Conservation (phyloP, 2,797 vertebrate species). For the Choloepus didactylus region DNA sequence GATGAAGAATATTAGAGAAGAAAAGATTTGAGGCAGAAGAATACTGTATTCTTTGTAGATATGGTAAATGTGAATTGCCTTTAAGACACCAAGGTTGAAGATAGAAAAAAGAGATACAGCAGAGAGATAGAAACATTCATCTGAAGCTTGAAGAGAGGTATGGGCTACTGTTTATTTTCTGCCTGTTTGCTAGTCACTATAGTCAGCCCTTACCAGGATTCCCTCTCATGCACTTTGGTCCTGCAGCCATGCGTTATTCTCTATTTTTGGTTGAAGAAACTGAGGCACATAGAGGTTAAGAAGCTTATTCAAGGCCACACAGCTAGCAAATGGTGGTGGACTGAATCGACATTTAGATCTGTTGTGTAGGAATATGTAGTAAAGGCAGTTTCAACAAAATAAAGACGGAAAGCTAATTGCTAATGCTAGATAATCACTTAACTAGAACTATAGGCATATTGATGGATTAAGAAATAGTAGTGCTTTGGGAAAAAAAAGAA, state of each 20-base stretch:
- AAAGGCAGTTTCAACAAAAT: constrained; percentile 34
- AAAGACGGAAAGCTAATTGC: constrained; percentile 25
- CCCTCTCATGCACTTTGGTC: not conserved
- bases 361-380: not conserved
- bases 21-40: not conserved
- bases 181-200: not conserved
- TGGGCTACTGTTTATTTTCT: not conserved
- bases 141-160: not conserved
- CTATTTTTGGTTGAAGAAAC: not conserved
- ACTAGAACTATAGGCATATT: constrained; percentile 32
- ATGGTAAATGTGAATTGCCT: not conserved
- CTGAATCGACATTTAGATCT: constrained; percentile 51
- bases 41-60: not conserved
- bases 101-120: not conserved
- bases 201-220: not conserved
- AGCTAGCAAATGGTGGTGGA: not conserved
- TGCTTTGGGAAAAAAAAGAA: constrained; percentile 38
- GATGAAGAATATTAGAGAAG: not conserved
- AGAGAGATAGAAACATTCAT: not conserved
- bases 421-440: constrained; percentile 8
- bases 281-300: not conserved
- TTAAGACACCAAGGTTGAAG: not conserved
- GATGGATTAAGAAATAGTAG: constrained; percentile 29
- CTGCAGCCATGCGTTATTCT: not conserved
- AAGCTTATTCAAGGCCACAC: not conserved